Evolutionary conservation across 2,113 vertebrate genomes (phyloP), one percentile per base, ranked within the genome.

Genomic region (Erythrocercus mccallii): DNA sequence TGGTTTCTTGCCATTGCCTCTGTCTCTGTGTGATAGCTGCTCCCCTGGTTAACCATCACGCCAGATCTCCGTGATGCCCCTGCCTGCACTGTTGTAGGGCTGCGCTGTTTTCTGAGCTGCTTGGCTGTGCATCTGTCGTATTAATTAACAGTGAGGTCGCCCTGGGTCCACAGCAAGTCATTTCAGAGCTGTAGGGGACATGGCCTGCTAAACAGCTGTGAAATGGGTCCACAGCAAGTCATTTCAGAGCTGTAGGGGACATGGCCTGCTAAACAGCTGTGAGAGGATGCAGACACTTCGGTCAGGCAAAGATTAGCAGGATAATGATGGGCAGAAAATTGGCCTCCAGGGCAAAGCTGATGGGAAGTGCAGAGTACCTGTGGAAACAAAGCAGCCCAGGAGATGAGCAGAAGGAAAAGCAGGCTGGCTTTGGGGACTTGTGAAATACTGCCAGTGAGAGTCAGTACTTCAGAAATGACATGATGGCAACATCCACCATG

Each of bases 31-130:
- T 10, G 24, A 31, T 44, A 56, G 40, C 71, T 82, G 57, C 68
- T 82, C 18, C 35, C 19, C 24, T 5, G 15, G 57, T 74, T 38
- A 10, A 35, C 21, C 40, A 6, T 45, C 33, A 8, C 0, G 0
- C 3, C 1, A 2, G 12, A 42, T 17, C 48, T 84, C 73, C 2
- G 4, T 22, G 33, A 9, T 53, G 38, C 19, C 35, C 12, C 70
- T 58, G 38, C 51, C 61, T n/a, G 14, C 23, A 0, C 35, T 54
- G 5, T 13, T 21, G 11, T 24, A 53, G 22, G 73, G 18, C 56
- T 33, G 9, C 12, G 35, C 66, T 82, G 21, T 71, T 35, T 47
- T n/a, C 25, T 78, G 82, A 4, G 71, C 47, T 66, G 31, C 69
- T 84, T 66, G 37, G 12, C 28, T 84, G 42, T 84, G 10, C 27